Base-by-base conservation (phyloP, 2,888 invertebrate species). In the Pterobdella sp. region DNA sequence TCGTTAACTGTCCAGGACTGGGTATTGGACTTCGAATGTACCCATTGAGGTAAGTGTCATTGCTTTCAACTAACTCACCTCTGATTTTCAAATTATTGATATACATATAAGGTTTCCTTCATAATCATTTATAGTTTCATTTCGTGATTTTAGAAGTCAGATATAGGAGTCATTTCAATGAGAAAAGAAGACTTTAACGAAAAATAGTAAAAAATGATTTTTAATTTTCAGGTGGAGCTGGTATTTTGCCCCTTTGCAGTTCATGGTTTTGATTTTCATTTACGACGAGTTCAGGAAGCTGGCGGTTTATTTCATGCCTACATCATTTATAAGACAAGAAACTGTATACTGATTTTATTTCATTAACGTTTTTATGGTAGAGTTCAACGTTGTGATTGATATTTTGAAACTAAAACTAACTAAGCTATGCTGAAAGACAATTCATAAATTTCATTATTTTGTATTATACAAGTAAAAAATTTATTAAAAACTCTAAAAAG, bases 11-110 rank as follows among this genome's bases (percentile, higher is more conserved):
- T 75, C 84, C 84, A 70, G 84, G 82, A 73, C 78, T 85, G 73
- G 84, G 84, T 77, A 81, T 82, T 74, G 84, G 82, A 74, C 80
- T 85, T 63, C 80, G 84, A 75, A 84, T 84, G 83, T 83, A 84
- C 79, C 83, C 83, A 74, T 79, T 85, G 68, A 80, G 84, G 84
- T 84, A 77, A 76, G 81, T 76, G 22, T 29, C 7, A 64, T 64
- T n/a, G 14, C 14, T 49, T 18, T 49, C n/a, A 18, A 18, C n/a
- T 14, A 49, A 14, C 14, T 49, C 14, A 18, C 14, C n/a, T 18
- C 52, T 49, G 52, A 14, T 18, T 49, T 49, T 49, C 52, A 49
- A 18, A 49, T 49, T 49, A 49, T 49, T 18, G 14, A 18, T 49
- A 49, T 49, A 49, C n/a, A n/a, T 49, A n/a, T n/a, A n/a, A n/a